A percentile compares a stretch with the other conserved stretches of the same genome.
These are phyloP conservation scores for Syrphus vitripennis DNA, from an alignment of 2,888 invertebrate genomes.

Conservation along the genomic window DNA sequence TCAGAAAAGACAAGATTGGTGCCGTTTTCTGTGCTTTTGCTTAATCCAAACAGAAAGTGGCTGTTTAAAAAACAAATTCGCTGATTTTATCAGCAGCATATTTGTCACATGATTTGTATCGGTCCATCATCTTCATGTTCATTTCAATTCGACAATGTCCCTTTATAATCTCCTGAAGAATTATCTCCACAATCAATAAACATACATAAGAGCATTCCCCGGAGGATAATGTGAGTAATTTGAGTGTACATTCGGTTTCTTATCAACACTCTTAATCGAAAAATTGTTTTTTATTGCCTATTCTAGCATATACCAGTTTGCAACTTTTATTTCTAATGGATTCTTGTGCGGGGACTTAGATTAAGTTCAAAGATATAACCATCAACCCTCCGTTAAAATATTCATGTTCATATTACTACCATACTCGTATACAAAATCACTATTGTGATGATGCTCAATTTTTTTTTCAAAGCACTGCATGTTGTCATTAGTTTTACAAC, in stretches of 20 bases:
- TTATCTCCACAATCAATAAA: conserved; percentile 49
- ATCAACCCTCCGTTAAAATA: conserved; percentile 51
- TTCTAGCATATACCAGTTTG: conserved; percentile 57
- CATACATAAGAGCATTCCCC: conserved; percentile 62
- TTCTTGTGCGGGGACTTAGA: conserved; percentile 30
- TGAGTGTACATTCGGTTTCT: conserved; percentile 58
- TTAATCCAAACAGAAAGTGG: neutral
- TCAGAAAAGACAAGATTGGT: neutral
- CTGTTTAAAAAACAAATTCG: conserved; percentile 19
- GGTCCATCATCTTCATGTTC: neutral
- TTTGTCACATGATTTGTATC: conserved; percentile 5
- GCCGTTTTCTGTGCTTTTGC: neutral
- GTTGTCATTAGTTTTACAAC: conserved; percentile 62
- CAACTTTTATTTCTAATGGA: conserved; percentile 57
- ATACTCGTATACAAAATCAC: conserved; percentile 7
- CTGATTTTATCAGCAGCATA: conserved; percentile 23
- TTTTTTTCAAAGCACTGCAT: conserved; percentile 27
- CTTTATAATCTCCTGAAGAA: conserved; percentile 42
- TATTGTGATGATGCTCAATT: conserved; percentile 63
- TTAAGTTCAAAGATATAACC: conserved; percentile 32
- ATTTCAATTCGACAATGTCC: neutral
- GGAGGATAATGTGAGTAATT: conserved; percentile 49
- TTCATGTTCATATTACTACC: neutral
- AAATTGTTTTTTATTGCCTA: conserved; percentile 64
- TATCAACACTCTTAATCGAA: conserved; percentile 55